Conservation (phyloP, 2,797 vertebrate genomes). For the Eulemur albifrons region DNA sequence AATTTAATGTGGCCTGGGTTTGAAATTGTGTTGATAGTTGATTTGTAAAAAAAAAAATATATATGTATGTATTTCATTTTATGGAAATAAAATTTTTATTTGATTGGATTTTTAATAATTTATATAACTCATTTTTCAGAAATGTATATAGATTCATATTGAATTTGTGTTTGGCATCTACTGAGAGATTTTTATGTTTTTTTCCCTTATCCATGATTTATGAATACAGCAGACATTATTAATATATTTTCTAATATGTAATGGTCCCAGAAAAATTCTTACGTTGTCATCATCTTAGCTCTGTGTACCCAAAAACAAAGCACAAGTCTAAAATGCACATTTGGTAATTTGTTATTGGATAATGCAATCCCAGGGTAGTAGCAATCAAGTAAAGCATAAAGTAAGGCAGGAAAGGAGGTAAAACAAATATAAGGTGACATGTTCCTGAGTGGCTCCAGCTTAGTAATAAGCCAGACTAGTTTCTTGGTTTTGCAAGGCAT, state of each 20-base stretch:
- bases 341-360: neutral
- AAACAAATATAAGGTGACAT: neutral
- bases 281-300: neutral
- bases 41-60: neutral
- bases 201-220: neutral
- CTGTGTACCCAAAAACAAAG: neutral
- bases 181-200: neutral
- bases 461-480: neutral
- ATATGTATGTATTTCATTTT: neutral
- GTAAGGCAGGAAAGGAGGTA: neutral
- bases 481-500: neutral
- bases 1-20: neutral
- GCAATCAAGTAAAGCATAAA: neutral
- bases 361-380: neutral
- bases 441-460: neutral
- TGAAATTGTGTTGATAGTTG: neutral
- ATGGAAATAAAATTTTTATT: neutral
- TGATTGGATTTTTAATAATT: conserved; percentile 30
- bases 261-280: neutral
- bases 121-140: neutral
- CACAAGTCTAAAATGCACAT: neutral
- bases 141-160: neutral
- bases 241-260: neutral
- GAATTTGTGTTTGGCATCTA: neutral
- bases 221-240: neutral